phyloP scores from a whole-genome alignment of 2,797 vertebrate species.

The Coilia nasus region DNA sequence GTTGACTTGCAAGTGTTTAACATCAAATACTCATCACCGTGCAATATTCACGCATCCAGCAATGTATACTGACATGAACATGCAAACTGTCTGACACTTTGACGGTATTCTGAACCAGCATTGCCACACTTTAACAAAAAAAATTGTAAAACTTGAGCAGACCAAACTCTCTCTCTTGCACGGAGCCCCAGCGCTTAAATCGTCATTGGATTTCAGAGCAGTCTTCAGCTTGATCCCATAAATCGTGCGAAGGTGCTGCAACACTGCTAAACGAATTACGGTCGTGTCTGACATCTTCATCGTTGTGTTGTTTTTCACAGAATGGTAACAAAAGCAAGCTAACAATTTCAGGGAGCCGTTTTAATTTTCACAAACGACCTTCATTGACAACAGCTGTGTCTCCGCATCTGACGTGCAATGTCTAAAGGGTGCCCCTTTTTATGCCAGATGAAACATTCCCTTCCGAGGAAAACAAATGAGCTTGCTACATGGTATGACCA shows the following conservation, averaged over 20 bases:
- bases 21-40: neutral
- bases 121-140: neutral
- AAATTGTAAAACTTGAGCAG: neutral
- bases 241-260: conserved; percentile 75
- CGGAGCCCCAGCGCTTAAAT: conserved; percentile 37
- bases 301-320: neutral
- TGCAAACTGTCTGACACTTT: neutral
- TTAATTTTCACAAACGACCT: neutral
- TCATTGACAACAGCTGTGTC: too few species aligned
- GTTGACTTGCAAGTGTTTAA: neutral
- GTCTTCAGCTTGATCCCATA: conserved; percentile 80
- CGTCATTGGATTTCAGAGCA: conserved; percentile 57
- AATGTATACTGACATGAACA: neutral
- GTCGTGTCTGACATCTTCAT: conserved; percentile 62
- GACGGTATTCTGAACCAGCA: neutral
- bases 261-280: conserved; percentile 67
- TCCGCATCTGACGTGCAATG: too few species aligned
- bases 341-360: too few species aligned
- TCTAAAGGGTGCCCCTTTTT: too few species aligned
- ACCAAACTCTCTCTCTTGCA: neutral
- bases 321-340: too few species aligned
- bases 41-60: neutral
- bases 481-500: too few species aligned
- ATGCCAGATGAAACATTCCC: too few species aligned
- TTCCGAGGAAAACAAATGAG: too few species aligned